Conservation (phyloP, 1,140 invertebrate genomes). For the Rhynchophorus ferrugineus region DNA sequence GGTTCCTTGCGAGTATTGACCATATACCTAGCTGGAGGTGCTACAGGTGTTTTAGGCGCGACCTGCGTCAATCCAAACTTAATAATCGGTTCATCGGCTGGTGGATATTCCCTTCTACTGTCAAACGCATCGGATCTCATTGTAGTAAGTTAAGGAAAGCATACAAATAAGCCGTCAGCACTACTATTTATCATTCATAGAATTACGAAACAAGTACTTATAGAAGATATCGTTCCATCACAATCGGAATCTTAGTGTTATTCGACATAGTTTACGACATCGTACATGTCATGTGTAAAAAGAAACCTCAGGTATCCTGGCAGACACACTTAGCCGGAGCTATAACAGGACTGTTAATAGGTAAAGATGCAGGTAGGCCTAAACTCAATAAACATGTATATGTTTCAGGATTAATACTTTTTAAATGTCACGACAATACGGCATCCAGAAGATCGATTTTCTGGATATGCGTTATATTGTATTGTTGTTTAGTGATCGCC, state of each 20-base stretch:
- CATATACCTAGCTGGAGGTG: constrained; percentile 62
- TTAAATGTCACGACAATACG: constrained; percentile 9
- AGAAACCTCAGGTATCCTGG: constrained; percentile 59
- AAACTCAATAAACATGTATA: too few relatives aligned
- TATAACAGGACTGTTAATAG: constrained; percentile 68
- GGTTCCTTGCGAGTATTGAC: constrained; percentile 63
- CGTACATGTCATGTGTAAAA: constrained; percentile 41
- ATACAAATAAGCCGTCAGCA: too few relatives aligned
- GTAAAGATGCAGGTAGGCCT: too few relatives aligned
- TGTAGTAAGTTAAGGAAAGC: constrained; percentile 54
- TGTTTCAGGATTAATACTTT: constrained; percentile 59
- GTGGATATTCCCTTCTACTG: constrained; percentile 87
- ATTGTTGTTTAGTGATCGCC: constrained; percentile 21
- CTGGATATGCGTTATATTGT: constrained; percentile 25
- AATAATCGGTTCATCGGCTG: constrained; percentile 85
- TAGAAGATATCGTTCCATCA: constrained; percentile 47
- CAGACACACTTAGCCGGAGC: constrained; percentile 70
- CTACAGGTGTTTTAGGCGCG: constrained; percentile 65
- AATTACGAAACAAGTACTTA: constrained; percentile 53
- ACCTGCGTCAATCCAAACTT: constrained; percentile 71
- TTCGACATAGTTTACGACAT: constrained; percentile 48
- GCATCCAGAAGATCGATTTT: constrained; percentile 20
- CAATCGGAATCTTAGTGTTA: constrained; percentile 52
- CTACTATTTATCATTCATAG: too few relatives aligned
- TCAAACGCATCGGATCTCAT: constrained; percentile 86